Percentiles rank a stretch among this genome's conserved stretches.
These are phyloP conservation scores for Galago senegalensis DNA, from an alignment of 2,797 vertebrate species.

Conservation along the genomic window DNA sequence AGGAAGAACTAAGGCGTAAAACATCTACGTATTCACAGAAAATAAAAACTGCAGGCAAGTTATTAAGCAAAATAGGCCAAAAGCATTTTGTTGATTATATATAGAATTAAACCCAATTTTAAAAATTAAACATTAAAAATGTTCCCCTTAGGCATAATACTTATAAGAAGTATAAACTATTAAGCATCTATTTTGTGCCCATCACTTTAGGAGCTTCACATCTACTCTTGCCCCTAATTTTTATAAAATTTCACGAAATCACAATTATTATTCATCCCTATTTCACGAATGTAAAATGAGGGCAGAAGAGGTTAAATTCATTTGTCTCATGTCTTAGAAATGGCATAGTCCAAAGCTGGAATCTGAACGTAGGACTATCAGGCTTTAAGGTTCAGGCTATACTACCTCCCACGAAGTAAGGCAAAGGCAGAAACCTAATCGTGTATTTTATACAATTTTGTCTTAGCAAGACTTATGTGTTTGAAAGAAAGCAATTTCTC, in stretches of 20 bases:
- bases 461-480: not conserved
- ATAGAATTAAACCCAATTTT: not conserved
- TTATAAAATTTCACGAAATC: not conserved
- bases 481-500: not conserved
- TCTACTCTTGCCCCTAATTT: not conserved
- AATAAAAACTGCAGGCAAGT: not conserved
- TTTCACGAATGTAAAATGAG: not conserved
- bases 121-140: slow-evolving; percentile 10
- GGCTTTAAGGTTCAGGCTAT: not conserved
- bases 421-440: not conserved
- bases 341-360: not conserved
- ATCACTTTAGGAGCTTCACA: not conserved
- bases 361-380: not conserved
- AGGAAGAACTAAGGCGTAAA: not conserved
- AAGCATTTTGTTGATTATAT: not conserved
- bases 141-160: not conserved
- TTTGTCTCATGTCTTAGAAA: not conserved
- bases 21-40: not conserved
- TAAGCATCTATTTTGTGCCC: not conserved
- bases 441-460: not conserved
- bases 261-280: not conserved
- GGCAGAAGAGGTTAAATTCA: not conserved
- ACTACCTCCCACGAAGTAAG: not conserved
- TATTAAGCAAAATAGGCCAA: not conserved
- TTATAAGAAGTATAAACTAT: not conserved